Evolutionary conservation across 2,113 vertebrate species (phyloP).

Genomic region (Urocolius indicus): DNA sequence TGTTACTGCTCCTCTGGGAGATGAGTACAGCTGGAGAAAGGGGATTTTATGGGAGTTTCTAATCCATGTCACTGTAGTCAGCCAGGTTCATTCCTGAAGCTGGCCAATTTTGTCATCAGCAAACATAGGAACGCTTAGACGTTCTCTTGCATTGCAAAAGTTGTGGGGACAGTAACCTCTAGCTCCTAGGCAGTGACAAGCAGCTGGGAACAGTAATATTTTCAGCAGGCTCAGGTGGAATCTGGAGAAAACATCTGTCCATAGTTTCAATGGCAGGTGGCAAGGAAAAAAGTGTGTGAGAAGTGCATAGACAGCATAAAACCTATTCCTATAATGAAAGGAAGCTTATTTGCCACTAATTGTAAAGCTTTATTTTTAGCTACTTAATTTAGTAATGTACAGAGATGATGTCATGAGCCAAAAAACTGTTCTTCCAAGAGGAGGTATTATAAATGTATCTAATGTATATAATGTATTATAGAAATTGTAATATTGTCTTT

Average conservation of each 20-base stretch:
- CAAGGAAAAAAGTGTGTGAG: neutral
- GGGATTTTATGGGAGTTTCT: neutral
- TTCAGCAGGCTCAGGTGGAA: conserved; percentile 60
- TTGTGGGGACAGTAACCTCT: conserved; percentile 22
- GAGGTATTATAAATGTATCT: neutral
- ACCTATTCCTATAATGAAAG: neutral
- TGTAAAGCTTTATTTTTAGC: conserved; percentile 10
- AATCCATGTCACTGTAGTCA: conserved; percentile 7
- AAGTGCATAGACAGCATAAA: neutral
- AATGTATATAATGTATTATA: neutral
- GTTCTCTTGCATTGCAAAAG: neutral
- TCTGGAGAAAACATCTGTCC: conserved; percentile 30
- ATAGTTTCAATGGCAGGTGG: conserved; percentile 19
- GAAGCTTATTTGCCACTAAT: neutral
- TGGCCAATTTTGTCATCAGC: neutral
- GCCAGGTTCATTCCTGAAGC: neutral
- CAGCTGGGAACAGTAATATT: conserved; percentile 44
- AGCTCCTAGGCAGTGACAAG: neutral
- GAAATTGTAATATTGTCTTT: neutral
- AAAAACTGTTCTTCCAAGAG: neutral
- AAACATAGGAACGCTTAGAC: neutral
- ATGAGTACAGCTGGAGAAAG: neutral
- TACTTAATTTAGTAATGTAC: neutral
- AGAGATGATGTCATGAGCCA: neutral
- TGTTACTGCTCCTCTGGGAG: neutral